Conservation (phyloP, 2,888 invertebrate species). For the Minunthozetes semirufus region DNA sequence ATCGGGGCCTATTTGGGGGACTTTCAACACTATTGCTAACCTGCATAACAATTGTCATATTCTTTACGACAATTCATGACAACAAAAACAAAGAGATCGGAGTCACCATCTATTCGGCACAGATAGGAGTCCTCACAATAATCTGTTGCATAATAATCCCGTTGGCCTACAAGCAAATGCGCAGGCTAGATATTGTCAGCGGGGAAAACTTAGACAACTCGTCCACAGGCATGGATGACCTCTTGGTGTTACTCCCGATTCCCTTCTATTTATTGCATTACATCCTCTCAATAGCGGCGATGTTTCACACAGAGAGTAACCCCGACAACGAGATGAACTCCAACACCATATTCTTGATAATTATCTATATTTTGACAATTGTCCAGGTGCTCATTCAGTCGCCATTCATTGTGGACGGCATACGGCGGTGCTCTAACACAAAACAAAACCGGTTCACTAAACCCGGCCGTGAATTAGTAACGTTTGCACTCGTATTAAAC, state of each 20-base stretch:
- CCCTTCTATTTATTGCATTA: slow-evolving; percentile 67
- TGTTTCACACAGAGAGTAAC: background rate
- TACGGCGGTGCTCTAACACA: slow-evolving; percentile 65
- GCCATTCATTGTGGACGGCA: slow-evolving; percentile 63
- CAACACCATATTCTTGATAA: slow-evolving; percentile 33
- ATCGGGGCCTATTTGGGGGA: slow-evolving; percentile 65
- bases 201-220: slow-evolving; percentile 54
- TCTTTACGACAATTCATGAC: slow-evolving; percentile 56
- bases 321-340: background rate
- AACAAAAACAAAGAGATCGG: slow-evolving; percentile 40
- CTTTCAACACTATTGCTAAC: slow-evolving; percentile 57
- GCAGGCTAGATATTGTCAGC: slow-evolving; percentile 56
- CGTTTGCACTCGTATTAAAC: slow-evolving; percentile 67
- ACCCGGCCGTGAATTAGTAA: slow-evolving; percentile 67
- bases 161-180: slow-evolving; percentile 59
- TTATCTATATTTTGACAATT: slow-evolving; percentile 45
- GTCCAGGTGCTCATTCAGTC: slow-evolving; percentile 67
- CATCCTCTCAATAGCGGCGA: slow-evolving; percentile 51
- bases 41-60: slow-evolving; percentile 57
- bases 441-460: slow-evolving; percentile 59
- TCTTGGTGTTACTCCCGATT: slow-evolving; percentile 62
- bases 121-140: slow-evolving; percentile 55
- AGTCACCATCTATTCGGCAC: slow-evolving; percentile 45
- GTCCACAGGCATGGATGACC: slow-evolving; percentile 61
- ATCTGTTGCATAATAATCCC: slow-evolving; percentile 57